Percentiles rank a stretch among this genome's conserved stretches.
These are phyloP conservation scores for Micrasema minimum DNA, from an alignment of 1,140 invertebrate species.

Conservation along the genomic window DNA sequence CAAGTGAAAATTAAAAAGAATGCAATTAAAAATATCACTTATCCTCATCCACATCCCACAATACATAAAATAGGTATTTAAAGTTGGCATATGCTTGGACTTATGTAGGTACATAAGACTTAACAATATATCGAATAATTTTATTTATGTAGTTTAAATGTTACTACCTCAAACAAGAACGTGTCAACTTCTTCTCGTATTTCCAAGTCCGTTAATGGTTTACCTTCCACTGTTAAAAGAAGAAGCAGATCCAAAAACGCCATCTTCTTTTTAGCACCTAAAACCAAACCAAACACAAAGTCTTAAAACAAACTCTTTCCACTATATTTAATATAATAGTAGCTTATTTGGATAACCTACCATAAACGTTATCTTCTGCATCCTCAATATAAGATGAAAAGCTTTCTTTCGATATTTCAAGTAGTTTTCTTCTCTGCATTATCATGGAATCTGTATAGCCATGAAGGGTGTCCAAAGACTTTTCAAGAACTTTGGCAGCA, in stretches of 20 bases:
- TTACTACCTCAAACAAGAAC: slow-evolving; percentile 80
- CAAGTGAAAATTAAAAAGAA: too few relatives aligned
- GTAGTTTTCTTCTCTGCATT: slow-evolving; percentile 58
- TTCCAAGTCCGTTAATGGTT: slow-evolving; percentile 70
- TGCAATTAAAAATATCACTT: too few relatives aligned
- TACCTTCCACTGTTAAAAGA: slow-evolving; percentile 68
- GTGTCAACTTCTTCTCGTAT: slow-evolving; percentile 82
- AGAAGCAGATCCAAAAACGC: slow-evolving; percentile 84
- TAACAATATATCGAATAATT: too few relatives aligned
- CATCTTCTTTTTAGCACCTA: slow-evolving; percentile 67
- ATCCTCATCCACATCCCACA: too few relatives aligned
- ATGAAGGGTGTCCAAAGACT: slow-evolving; percentile 74
- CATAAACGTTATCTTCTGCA: slow-evolving; percentile 20
- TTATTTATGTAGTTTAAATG: too few relatives aligned
- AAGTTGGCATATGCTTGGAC: too few relatives aligned
- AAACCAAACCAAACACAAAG: too few relatives aligned
- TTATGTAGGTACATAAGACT: too few relatives aligned
- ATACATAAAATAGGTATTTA: too few relatives aligned
- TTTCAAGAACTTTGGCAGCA: slow-evolving; percentile 61
- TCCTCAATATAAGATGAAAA: slow-evolving; percentile 44
- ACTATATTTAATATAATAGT: too few relatives aligned
- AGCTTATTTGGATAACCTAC: too few relatives aligned
- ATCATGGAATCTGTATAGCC: slow-evolving; percentile 73
- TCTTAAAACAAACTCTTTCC: too few relatives aligned
- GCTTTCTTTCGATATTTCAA: slow-evolving; percentile 56